Percentiles rank a stretch among this genome's conserved stretches.
phyloP scores from a whole-genome alignment of 2,888 invertebrate genomes.

The Dynastes tityus region DNA sequence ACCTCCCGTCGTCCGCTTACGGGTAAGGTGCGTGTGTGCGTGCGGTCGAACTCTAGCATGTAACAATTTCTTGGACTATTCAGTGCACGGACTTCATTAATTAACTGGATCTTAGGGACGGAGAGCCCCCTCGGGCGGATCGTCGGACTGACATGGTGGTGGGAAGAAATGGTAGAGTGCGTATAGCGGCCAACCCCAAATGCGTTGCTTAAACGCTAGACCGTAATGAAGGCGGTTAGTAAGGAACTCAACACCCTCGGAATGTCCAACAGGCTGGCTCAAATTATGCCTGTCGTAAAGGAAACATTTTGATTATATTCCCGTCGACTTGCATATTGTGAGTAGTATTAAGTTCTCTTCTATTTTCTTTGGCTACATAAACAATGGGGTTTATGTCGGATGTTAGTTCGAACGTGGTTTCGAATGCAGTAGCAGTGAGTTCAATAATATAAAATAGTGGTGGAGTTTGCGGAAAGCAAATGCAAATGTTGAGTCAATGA shows the following conservation, averaged over 20 bases:
- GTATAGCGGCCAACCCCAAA: constrained; percentile 44
- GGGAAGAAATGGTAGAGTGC: constrained; percentile 38
- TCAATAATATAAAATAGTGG: too few relatives aligned
- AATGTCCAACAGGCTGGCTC: constrained; percentile 44
- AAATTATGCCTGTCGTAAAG: constrained; percentile 41
- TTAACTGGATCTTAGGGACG: constrained; percentile 56
- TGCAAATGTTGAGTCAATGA: background rate
- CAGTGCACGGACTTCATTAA: constrained; percentile 57
- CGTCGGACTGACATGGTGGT: constrained; percentile 23
- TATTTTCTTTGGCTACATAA: constrained; percentile 1
- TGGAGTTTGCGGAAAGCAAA: background rate
- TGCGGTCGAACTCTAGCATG: constrained; percentile 54
- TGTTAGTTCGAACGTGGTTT: background rate
- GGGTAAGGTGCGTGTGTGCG: constrained; percentile 34
- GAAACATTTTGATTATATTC: constrained; percentile 40
- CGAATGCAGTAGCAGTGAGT: too few relatives aligned
- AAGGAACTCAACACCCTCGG: constrained; percentile 42
- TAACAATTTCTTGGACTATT: constrained; percentile 55
- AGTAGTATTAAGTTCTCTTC: constrained; percentile 11
- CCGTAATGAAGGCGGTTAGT: constrained; percentile 42
- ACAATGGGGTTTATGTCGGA: background rate
- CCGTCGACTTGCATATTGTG: constrained; percentile 1
- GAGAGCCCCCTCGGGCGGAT: background rate
- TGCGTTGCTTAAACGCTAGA: constrained; percentile 41
- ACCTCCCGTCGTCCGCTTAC: background rate